A percentile compares a stretch with the other conserved stretches of the same genome.
phyloP scores from a whole-genome alignment of 2,797 vertebrate genomes.

The Coracias cyanogaster region DNA sequence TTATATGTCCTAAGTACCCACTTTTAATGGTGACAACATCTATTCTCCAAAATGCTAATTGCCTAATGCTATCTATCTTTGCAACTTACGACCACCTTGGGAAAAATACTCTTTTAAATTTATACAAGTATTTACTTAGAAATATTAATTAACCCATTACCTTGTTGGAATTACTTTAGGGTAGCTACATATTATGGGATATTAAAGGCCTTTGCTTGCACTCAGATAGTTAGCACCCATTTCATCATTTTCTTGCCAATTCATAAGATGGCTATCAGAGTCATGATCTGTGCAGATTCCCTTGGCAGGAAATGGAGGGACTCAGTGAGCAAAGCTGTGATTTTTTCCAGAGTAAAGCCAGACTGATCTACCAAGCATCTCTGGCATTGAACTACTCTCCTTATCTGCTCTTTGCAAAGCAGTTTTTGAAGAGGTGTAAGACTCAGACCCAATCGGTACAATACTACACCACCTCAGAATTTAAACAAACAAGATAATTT shows the following conservation, averaged over 20 bases:
- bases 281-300: not conserved
- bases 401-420: not conserved
- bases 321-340: not conserved
- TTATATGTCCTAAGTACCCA: slow-evolving; percentile 73
- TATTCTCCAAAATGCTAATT: slow-evolving; percentile 67
- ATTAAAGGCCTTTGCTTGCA: not conserved
- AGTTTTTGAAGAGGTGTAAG: not conserved
- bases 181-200: not conserved
- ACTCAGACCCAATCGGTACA: not conserved
- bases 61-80: slow-evolving; percentile 66
- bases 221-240: not conserved
- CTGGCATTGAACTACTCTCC: not conserved
- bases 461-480: not conserved
- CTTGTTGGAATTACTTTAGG: slow-evolving; percentile 58
- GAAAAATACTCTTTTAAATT: slow-evolving; percentile 50
- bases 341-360: not conserved
- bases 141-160: slow-evolving; percentile 67
- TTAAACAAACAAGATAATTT: not conserved
- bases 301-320: not conserved
- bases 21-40: slow-evolving; percentile 72
- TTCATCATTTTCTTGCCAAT: not conserved
- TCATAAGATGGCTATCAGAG: not conserved
- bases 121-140: slow-evolving; percentile 65
- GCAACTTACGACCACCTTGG: slow-evolving; percentile 55
- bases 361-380: not conserved